Evolutionary conservation across 2,888 invertebrate species (phyloP), one percentile per base, ranked within the genome.

Genomic region (Cheiracanthium punctorium): DNA sequence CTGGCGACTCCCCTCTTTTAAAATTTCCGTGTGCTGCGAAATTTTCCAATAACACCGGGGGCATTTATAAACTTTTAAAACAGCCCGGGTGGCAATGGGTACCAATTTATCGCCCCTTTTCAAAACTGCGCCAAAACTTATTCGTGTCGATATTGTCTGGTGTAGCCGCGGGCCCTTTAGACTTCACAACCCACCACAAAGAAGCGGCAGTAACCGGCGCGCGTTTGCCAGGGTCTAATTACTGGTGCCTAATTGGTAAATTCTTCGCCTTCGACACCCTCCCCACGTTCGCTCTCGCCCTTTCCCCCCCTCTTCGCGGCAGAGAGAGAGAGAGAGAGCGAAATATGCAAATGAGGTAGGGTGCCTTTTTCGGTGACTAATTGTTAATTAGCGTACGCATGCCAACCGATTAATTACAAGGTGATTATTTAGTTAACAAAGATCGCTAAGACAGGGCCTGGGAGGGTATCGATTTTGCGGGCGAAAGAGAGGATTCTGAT

Each of bases 381-480:
- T 87, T 87, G 87, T 87, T 87, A 87, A 87, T 87, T 87, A 87
- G 87, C 72, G 81, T 81, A 80, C 87, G 80, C 80, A 81, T 81
- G 80, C 77, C 76, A 81, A 81, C 84, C 87, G 81, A 87, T 87
- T 81, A 87, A 87, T 87, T 87, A 87, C 87, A 87, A 76, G 81
- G 87, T 87, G 87, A 87, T 87, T 80, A 87, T 87, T 87, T 87
- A 87, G 87, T 87, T 81, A 81, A 87, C 87, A 87, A 87, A 87
- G 87, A 87, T 87, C 80, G 71, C 58, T 32, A 72, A 52, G 72
- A 72, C 65, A 43, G 64, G 48, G 76, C 76, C 72, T 43, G 37
- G 77, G 65, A 71, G 48, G 48, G 7, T 85, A 85, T 85, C 79
- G 84, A 85, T 85, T n/a, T 85, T 58, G 58, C 12, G 84, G 67